A percentile compares a stretch with the other conserved stretches of the same genome.
Evolutionary conservation across 2,888 invertebrate species (phyloP).

Genomic region (Mactromeris polynyma): DNA sequence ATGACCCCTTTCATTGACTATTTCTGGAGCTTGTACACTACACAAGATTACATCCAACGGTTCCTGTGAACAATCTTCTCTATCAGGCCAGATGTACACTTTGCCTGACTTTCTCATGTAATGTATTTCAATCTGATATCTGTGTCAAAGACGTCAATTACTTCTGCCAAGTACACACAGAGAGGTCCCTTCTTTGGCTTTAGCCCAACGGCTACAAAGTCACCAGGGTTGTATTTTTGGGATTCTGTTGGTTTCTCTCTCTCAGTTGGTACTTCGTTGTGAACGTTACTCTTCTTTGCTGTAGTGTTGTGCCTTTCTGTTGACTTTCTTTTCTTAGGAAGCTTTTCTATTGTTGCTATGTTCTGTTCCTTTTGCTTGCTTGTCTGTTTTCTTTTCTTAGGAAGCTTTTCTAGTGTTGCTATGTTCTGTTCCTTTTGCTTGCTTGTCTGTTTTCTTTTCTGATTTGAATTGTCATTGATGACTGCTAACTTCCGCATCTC

Average conservation of each 20-base stretch:
- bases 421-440: neutral
- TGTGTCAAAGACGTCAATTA: conserved; percentile 23
- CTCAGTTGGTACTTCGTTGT: conserved; percentile 21
- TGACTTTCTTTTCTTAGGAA: conserved; percentile 35
- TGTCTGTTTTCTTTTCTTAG: conserved; percentile 30
- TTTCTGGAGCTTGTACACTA: conserved; percentile 28
- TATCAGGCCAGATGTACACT: conserved; percentile 43
- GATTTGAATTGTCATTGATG: conserved; percentile 13
- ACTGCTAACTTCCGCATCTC: conserved; percentile 23
- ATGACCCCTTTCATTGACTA: conserved; percentile 56
- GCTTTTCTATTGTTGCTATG: conserved; percentile 9
- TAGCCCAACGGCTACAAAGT: conserved; percentile 53
- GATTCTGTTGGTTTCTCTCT: conserved; percentile 16
- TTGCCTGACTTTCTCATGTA: conserved; percentile 50
- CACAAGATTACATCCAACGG: conserved; percentile 23
- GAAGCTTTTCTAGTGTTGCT: neutral
- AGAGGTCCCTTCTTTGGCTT: conserved; percentile 52
- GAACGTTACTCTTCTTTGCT: conserved; percentile 30
- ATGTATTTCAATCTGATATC: conserved; percentile 41
- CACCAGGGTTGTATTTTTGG: neutral
- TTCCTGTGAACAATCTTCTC: conserved; percentile 36
- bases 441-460: conserved; percentile 28
- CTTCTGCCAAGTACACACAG: conserved; percentile 52
- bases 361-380: neutral
- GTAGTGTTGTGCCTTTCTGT: conserved; percentile 32